Percentiles rank a stretch among this genome's conserved stretches.
Conservation (phyloP, 37 sponge, comb jelly and placozoan genomes). For the Ianthella basta region DNA sequence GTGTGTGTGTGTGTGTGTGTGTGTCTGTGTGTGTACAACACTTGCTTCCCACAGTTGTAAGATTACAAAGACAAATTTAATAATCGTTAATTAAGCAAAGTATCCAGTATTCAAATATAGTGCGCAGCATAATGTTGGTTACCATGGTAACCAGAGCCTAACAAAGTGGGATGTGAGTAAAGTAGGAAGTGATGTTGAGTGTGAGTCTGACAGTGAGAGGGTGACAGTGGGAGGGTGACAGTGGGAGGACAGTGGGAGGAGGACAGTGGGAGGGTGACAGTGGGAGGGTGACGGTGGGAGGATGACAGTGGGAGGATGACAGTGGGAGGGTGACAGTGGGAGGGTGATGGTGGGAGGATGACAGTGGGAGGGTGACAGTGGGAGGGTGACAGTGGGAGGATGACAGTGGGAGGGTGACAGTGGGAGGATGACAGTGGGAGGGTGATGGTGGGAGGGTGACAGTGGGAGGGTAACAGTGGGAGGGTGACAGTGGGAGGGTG, state of each 20-base stretch:
- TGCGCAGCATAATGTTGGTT: no score
- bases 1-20: conserved; percentile 29
- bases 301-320: neutral
- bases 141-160: no score
- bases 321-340: neutral
- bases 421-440: neutral
- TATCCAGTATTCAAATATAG: no score
- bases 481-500: neutral
- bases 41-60: neutral
- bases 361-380: no score
- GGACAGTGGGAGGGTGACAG: neutral
- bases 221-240: neutral
- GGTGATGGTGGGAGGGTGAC: neutral
- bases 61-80: neutral
- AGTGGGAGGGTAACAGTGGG: neutral
- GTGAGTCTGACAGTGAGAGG: conserved; percentile 1
- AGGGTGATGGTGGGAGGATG: no score
- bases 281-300: neutral
- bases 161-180: no score
- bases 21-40: neutral
- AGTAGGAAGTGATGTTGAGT: no score
- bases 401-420: neutral
- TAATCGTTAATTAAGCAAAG: no score
- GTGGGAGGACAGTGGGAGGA: neutral
- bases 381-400: no score